Base-by-base conservation (phyloP, 2,797 vertebrate genomes). In the Muraenolepis orangiensis region DNA sequence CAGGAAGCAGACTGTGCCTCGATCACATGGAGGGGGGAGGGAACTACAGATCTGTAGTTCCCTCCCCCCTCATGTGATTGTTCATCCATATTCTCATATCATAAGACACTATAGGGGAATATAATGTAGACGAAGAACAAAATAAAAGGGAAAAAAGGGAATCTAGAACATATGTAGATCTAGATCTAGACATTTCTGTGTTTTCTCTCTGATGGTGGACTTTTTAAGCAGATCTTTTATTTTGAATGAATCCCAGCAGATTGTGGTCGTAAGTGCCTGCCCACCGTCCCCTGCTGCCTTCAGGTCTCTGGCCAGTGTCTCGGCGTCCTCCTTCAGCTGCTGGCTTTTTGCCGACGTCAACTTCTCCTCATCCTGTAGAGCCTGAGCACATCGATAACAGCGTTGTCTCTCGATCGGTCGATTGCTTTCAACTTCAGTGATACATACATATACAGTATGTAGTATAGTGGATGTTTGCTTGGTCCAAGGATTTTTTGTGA, bases 231-330 rank as follows among this genome's bases (percentile, higher is more conserved):
- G 57, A 11, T 64, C 57, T 26, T 64, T 64, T 11, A 26, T 13
- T n/a, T n/a, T n/a, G n/a, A 23, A 23, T 26, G 7, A 64, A 64
- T 64, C 57, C 2, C 2, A 64, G 57, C 57, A 64, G 10, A 26
- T 26, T n/a, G 57, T 12, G 57, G 57, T 20, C 20, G 7, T 20
- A 38, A 11, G 42, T 46, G 18, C 70, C 66, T 42, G 78, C 82
- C 90, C 89, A 97, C 98, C 95, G 51, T 92, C 83, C 76, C 92
- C 86, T n/a, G 94, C 91, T 82, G 84, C 91, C 88, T 93, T 93
- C 81, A 97, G 87, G 71, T 97, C 94, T 72, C 76, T 86, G 80
- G 87, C 90, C 86, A 97, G 89, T 71, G 78, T 90, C 79, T 93
- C 88, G 77, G 92, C 77, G 78, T 98, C 94, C 80, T 91, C 80